Evolutionary conservation across 1,140 invertebrate species (phyloP).

Genomic region (Drosophila tropicalis): DNA sequence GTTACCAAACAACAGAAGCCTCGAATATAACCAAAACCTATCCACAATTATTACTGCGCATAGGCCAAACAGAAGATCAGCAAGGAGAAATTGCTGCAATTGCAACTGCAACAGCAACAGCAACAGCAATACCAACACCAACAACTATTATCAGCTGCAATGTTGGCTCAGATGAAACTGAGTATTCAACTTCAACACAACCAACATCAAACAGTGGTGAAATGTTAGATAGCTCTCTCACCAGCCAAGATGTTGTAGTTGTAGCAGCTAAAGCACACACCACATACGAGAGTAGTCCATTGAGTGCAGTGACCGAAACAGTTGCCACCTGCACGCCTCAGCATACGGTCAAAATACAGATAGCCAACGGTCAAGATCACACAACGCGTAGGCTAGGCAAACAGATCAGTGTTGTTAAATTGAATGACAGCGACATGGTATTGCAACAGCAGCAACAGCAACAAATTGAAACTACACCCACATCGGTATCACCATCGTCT

Average conservation of each 20-base stretch:
- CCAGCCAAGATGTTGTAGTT: conserved; percentile 29
- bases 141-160: conserved; percentile 75
- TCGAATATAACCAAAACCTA: conserved; percentile 53
- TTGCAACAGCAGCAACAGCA: conserved; percentile 42
- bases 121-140: conserved; percentile 26
- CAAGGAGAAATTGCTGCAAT: conserved; percentile 42
- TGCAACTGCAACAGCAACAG: conserved; percentile 7
- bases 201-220: conserved; percentile 19
- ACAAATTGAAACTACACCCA: conserved; percentile 25
- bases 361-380: conserved; percentile 51
- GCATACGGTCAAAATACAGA: conserved; percentile 80
- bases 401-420: conserved; percentile 68
- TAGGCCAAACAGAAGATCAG: conserved; percentile 57
- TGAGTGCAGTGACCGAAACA: conserved; percentile 66
- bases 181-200: conserved; percentile 20
- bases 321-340: conserved; percentile 40
- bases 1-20: conserved; percentile 51
- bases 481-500: conserved; percentile 28
- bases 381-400: conserved; percentile 51
- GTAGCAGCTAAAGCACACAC: conserved; percentile 35
- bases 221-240: conserved; percentile 49
- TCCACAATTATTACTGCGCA: conserved; percentile 68
- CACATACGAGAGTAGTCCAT: conserved; percentile 21
- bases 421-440: conserved; percentile 58
- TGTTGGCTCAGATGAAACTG: conserved; percentile 40